Evolutionary conservation across 2,797 vertebrate genomes (phyloP).

Genomic region (Mionectes olivaceus): DNA sequence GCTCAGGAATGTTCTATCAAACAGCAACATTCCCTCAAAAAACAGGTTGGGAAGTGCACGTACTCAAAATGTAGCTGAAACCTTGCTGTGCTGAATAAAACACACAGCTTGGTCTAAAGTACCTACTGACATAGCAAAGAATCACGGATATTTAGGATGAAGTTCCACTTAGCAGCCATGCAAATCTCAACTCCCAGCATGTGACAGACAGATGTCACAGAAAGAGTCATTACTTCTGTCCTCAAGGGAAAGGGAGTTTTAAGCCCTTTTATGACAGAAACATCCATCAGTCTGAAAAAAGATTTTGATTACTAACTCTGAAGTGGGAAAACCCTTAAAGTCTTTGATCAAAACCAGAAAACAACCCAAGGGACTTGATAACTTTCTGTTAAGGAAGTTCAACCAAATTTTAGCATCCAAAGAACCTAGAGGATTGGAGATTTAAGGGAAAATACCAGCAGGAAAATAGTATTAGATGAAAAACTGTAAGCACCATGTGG

Average conservation of each 20-base stretch:
- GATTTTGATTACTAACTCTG: background rate
- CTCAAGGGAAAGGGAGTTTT: background rate
- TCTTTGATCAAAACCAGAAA: conserved; percentile 35
- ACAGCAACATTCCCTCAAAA: background rate
- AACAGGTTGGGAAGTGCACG: background rate
- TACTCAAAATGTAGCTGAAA: background rate
- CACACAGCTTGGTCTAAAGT: background rate
- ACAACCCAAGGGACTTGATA: background rate
- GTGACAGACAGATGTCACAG: background rate
- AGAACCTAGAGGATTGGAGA: background rate
- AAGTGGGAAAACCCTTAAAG: background rate
- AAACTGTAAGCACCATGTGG: background rate
- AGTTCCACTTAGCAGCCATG: background rate
- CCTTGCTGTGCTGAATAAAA: background rate
- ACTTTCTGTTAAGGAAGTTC: background rate
- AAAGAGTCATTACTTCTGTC: background rate
- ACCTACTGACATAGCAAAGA: background rate
- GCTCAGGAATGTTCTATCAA: background rate
- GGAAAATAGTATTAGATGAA: background rate
- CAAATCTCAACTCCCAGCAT: background rate
- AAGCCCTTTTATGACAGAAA: background rate
- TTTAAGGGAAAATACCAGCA: background rate
- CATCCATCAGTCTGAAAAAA: background rate
- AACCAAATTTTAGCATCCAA: background rate
- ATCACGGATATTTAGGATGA: background rate